Conservation (phyloP, 2,888 invertebrate species). For the Miltochrista miniata region DNA sequence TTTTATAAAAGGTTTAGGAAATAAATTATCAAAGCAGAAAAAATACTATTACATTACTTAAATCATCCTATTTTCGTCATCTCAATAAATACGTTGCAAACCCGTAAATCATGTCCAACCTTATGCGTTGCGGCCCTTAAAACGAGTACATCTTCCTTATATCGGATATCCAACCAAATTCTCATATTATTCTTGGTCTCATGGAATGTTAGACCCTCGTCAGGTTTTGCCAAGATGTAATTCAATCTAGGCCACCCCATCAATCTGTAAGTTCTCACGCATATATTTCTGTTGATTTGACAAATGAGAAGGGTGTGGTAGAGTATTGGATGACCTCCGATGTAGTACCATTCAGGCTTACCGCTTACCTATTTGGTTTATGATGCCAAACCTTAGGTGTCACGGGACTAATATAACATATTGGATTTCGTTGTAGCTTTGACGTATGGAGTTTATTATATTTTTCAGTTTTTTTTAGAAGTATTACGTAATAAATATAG, state of each 20-base stretch:
- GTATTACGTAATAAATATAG: too few relatives aligned
- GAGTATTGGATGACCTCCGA: constrained; percentile 58
- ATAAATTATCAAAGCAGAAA: too few relatives aligned
- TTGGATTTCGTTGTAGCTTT: constrained; percentile 10
- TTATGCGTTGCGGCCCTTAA: constrained; percentile 24
- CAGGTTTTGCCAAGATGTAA: constrained; percentile 79
- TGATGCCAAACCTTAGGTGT: constrained; percentile 22
- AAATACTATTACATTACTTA: background rate
- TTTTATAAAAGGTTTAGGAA: too few relatives aligned
- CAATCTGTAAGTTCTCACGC: constrained; percentile 82
- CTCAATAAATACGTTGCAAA: constrained; percentile 4
- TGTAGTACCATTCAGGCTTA: constrained; percentile 52
- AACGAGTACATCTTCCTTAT: constrained; percentile 38
- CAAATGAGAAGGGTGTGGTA: constrained; percentile 81
- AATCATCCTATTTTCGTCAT: constrained; percentile 1
- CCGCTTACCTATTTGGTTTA: constrained; percentile 52
- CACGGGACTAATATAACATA: constrained; percentile 11
- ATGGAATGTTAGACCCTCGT: constrained; percentile 79
- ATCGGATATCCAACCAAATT: constrained; percentile 61
- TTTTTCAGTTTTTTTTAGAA: background rate
- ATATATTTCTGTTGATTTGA: constrained; percentile 84
- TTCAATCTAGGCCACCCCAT: constrained; percentile 81
- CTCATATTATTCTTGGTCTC: constrained; percentile 71
- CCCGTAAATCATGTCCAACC: constrained; percentile 21
- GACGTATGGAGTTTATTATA: constrained; percentile 1